phyloP scores from a whole-genome alignment of 2,113 vertebrate genomes.

The Oncorhynchus masou region DNA sequence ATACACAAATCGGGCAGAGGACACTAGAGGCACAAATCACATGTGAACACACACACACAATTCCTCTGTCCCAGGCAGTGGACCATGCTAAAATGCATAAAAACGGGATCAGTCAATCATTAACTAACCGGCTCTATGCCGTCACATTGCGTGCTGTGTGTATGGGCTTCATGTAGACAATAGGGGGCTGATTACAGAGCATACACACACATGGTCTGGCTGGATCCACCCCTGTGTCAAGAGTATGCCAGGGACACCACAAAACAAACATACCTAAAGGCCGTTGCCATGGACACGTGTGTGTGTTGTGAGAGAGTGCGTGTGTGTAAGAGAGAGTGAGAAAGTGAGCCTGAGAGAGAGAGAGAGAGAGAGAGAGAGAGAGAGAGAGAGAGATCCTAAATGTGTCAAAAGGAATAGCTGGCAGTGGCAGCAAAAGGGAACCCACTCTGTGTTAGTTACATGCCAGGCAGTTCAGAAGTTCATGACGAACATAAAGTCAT shows the following conservation, averaged over 20 bases:
- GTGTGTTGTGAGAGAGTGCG: neutral
- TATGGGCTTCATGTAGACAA: conserved; percentile 41
- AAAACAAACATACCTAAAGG: conserved; percentile 52
- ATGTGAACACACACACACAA: neutral
- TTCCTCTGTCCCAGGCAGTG: neutral
- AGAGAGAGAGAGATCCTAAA: neutral
- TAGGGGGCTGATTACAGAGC: conserved; percentile 35
- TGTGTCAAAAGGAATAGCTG: conserved; percentile 2
- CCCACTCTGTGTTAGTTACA: neutral
- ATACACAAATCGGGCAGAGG: conserved; percentile 23
- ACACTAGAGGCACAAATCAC: neutral
- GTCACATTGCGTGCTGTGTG: conserved; percentile 21
- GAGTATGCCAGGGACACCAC: neutral
- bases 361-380: conserved; percentile 13
- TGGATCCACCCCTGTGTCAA: conserved; percentile 24
- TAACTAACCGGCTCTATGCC: conserved; percentile 39
- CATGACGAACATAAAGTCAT: neutral
- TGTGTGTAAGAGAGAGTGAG: neutral
- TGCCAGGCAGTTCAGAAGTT: conserved; percentile 12
- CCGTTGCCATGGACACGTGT: conserved; percentile 39
- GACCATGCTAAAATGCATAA: conserved; percentile 3
- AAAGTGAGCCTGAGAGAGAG: neutral
- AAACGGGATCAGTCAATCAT: conserved; percentile 47
- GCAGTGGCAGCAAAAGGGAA: conserved; percentile 27
- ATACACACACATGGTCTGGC: conserved; percentile 44